Evolutionary conservation across 2,113 vertebrate genomes (phyloP).

Genomic region (Platysteira castanea): DNA sequence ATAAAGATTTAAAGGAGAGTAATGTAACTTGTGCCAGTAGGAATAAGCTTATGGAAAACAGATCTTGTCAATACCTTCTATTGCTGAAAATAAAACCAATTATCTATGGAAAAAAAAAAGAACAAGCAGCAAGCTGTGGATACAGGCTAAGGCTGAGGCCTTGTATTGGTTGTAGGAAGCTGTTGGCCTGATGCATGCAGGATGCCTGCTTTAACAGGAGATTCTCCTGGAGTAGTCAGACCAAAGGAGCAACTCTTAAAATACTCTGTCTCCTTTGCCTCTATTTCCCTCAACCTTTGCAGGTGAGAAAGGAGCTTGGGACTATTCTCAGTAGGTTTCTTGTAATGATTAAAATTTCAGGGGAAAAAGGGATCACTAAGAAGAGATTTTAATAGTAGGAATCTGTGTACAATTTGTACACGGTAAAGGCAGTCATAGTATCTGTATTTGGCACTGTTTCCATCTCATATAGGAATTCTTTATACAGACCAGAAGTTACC

Average conservation of each 20-base stretch:
- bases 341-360: neutral
- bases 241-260: neutral
- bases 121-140: neutral
- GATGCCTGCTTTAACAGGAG: neutral
- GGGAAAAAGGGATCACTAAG: fast-evolving
- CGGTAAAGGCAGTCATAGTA: neutral
- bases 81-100: neutral
- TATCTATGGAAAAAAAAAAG: neutral
- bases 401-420: neutral
- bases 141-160: neutral
- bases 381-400: neutral
- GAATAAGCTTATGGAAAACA: neutral
- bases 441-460: neutral
- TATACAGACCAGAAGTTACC: neutral
- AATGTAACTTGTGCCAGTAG: neutral
- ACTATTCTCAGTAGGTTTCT: neutral
- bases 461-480: neutral
- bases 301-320: neutral
- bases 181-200: neutral
- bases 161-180: fast-evolving
- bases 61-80: neutral
- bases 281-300: neutral
- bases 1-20: neutral
- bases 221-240: neutral
- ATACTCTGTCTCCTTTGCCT: neutral